Evolutionary conservation across 1,140 invertebrate genomes (phyloP), one percentile per base, ranked within the genome.

Genomic region (Ericerus pela): DNA sequence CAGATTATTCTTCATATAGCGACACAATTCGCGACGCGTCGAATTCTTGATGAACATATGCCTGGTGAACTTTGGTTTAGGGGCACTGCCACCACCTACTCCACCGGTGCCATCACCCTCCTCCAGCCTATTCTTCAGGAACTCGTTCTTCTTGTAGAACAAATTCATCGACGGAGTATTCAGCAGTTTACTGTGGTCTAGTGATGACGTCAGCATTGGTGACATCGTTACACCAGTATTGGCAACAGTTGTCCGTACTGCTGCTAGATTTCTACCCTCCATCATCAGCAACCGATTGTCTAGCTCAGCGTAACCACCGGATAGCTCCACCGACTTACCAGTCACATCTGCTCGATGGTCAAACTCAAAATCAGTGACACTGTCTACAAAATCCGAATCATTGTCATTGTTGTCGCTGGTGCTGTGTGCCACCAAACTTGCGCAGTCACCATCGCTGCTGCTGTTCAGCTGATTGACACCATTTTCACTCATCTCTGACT

Each of bases 11-110:
- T 53, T 53, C 51, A 56, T 41, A 26, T 26, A 56, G 27, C 54
- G 2, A 41, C 38, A 29, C 8, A 41, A 38, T 11, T 56, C 54
- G 14, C 20, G 24, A 1, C 24, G 6, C 2, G 51, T 31, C 12
- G 30, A 14, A 31, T 60, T 63, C 36, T 63, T 63, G 24, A 63
- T 53, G 37, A 63, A 63, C 62, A 63, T 63, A 26, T 59, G 56
- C 14, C 60, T 36, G n/a, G 59, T 60, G 47, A 63, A 63, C 14
- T 60, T 60, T 2, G 61, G 61, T 12, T 54, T 52, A n/a, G 52
- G 10, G 29, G 36, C 5, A 36, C 28, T 51, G 18, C 54, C 37
- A 31, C 37, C 3, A 24, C 18, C 29, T 2, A 29, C 20, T 54
- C 36, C 14, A 26, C 12, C 24, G 22, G 33, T 24, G 51, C 22